phyloP scores from a whole-genome alignment of 1,140 invertebrate genomes.

The Tribolium madens region DNA sequence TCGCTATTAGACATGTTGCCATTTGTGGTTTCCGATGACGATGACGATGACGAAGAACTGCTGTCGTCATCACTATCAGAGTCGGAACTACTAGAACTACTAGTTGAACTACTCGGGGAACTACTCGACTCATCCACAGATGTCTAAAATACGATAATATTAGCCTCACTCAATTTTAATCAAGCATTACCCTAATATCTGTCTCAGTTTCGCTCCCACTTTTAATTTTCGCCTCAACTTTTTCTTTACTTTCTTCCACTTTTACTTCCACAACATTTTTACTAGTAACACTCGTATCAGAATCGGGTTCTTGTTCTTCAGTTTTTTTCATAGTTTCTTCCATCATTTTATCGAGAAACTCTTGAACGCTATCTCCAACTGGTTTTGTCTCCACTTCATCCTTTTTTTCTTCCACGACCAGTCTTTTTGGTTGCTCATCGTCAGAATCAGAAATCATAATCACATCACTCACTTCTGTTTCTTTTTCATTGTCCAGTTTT shows the following conservation, averaged over 20 bases:
- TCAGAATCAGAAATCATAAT: constrained; percentile 63
- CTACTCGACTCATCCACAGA: constrained; percentile 53
- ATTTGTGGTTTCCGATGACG: constrained; percentile 56
- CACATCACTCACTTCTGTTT: constrained; percentile 50
- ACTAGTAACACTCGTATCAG: constrained; percentile 52
- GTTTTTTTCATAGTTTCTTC: constrained; percentile 65
- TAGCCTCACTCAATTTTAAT: too few species aligned
- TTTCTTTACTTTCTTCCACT: constrained; percentile 17
- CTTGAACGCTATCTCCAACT: constrained; percentile 64
- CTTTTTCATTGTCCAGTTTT: background rate
- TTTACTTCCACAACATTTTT: constrained; percentile 21
- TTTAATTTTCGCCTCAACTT: constrained; percentile 13
- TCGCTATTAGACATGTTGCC: constrained; percentile 60
- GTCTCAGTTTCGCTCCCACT: constrained; percentile 48
- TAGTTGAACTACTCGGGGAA: constrained; percentile 53
- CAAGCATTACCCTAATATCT: constrained; percentile 57
- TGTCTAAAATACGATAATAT: constrained; percentile 42
- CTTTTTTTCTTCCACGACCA: background rate
- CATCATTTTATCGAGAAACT: constrained; percentile 68
- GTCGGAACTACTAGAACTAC: constrained; percentile 58
- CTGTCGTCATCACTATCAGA: constrained; percentile 62
- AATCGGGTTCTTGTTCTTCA: constrained; percentile 57
- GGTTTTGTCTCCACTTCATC: background rate
- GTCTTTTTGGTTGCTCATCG: constrained; percentile 50
- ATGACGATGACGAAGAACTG: constrained; percentile 58